Percentiles rank a stretch among this genome's conserved stretches.
Evolutionary conservation across 2,888 invertebrate species (phyloP).

Genomic region (Drosophila acutilabella): DNA sequence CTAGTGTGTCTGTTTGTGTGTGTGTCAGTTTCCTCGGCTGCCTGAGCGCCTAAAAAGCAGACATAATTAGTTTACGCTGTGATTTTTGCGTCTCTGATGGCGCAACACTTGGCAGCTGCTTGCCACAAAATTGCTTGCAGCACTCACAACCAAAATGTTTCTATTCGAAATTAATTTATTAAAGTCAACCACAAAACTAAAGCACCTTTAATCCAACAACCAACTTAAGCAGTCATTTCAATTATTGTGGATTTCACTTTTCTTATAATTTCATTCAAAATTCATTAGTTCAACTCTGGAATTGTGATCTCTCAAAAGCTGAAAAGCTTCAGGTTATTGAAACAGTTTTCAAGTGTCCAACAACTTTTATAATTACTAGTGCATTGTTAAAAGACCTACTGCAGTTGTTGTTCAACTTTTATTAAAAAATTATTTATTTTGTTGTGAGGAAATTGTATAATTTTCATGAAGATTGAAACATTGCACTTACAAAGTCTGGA

Average conservation of each 20-base stretch:
- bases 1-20: conserved; percentile 14
- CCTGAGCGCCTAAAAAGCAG: conserved; percentile 69
- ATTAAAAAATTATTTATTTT: too few relatives aligned
- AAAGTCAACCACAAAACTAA: conserved; percentile 12
- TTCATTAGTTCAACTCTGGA: neutral
- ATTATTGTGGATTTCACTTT: neutral
- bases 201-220: neutral
- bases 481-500: too few relatives aligned
- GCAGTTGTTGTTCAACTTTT: too few relatives aligned
- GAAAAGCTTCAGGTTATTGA: neutral
- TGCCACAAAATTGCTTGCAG: conserved; percentile 29
- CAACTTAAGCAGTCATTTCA: neutral
- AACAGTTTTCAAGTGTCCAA: neutral
- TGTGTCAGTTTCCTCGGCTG: conserved; percentile 41
- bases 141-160: conserved; percentile 20
- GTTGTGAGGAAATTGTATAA: too few relatives aligned
- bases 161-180: conserved; percentile 17
- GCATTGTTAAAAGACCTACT: neutral
- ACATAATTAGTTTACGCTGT: conserved; percentile 68
- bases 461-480: too few relatives aligned
- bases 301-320: neutral
- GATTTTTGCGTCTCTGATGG: conserved; percentile 62
- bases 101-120: conserved; percentile 43
- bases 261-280: neutral
- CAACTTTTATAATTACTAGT: neutral